phyloP scores from a whole-genome alignment of 35 echinoderm and acorn worm genomes.

The Ptychodera flava region DNA sequence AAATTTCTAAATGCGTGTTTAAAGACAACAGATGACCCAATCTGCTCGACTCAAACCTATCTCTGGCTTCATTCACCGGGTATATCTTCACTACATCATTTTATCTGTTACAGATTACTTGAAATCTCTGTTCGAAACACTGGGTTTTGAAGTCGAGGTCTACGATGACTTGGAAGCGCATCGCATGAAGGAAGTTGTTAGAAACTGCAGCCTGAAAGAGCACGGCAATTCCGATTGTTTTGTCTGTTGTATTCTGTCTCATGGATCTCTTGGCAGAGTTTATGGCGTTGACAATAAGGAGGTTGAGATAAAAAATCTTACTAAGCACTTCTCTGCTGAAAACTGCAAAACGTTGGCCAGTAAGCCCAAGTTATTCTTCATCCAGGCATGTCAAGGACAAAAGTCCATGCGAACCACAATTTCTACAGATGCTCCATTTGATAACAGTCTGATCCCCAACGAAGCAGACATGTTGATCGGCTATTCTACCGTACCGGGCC shows the following conservation, averaged over 20 bases:
- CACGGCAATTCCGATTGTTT: neutral
- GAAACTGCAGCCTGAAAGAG: neutral
- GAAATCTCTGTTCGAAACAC: neutral
- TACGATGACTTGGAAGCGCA: neutral
- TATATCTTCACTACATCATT: no score
- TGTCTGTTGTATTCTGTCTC: neutral
- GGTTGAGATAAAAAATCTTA: neutral
- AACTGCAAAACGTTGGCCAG: neutral
- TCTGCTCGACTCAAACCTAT: neutral
- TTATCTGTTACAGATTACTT: neutral
- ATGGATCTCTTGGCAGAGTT: neutral
- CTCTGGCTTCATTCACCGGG: neutral
- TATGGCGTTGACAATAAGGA: neutral
- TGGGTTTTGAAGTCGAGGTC: neutral
- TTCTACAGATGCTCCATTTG: no score
- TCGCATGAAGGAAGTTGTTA: neutral
- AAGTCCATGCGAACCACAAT: neutral
- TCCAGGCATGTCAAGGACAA: constrained; percentile 9
- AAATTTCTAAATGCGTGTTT: neutral
- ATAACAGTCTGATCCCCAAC: neutral
- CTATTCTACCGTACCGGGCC: neutral
- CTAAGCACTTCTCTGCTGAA: neutral
- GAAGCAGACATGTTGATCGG: neutral
- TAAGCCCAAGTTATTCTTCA: neutral
- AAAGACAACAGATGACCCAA: neutral